Evolutionary conservation across 2,888 invertebrate genomes (phyloP).

Genomic region (Phania funesta): DNA sequence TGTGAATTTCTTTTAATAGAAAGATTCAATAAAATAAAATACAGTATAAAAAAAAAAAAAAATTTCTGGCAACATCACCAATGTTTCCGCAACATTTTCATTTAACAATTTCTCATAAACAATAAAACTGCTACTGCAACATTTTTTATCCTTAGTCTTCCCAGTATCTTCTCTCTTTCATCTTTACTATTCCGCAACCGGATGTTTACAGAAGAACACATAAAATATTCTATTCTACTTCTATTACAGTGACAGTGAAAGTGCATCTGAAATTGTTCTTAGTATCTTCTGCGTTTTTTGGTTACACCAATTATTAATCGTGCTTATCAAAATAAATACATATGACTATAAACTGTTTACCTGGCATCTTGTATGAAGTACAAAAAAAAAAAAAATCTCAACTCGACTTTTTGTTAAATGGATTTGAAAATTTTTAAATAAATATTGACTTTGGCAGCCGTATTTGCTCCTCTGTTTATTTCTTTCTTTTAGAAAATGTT

Average conservation of each 20-base stretch:
- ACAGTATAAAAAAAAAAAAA: no score
- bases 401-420: constrained; percentile 23
- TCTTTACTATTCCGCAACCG: background rate
- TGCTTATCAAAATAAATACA: constrained; percentile 46
- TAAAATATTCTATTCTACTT: background rate
- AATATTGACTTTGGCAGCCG: constrained; percentile 67
- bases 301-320: constrained; percentile 35
- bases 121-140: no score
- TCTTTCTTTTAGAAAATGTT: constrained; percentile 4
- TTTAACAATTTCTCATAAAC: no score
- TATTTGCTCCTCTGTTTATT: constrained; percentile 42
- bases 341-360: constrained; percentile 35
- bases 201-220: constrained; percentile 36
- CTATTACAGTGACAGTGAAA: constrained; percentile 40
- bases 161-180: background rate
- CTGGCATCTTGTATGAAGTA: constrained; percentile 1
- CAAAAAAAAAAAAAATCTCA: constrained; percentile 23
- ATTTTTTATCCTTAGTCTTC: background rate
- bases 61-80: no score
- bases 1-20: no score
- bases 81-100: no score
- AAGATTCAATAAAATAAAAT: no score
- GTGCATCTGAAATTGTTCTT: constrained; percentile 19
- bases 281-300: background rate
- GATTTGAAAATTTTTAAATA: constrained; percentile 53